Evolutionary conservation across 2,888 invertebrate genomes (phyloP).

Genomic region (Aradus depressus): DNA sequence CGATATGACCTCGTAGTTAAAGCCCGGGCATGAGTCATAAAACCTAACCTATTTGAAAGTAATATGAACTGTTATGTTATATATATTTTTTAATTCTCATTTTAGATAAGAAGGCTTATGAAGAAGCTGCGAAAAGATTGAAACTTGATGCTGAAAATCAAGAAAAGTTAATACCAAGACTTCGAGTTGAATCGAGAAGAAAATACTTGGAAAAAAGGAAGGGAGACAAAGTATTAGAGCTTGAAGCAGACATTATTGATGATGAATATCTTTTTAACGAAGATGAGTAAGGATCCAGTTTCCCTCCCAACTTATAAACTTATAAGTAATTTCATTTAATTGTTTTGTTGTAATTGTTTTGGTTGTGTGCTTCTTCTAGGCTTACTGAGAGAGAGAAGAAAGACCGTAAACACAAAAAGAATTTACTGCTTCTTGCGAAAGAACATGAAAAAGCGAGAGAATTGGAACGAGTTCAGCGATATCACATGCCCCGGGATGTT

Average conservation of each 20-base stretch:
- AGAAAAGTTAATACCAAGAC: slow-evolving; percentile 73
- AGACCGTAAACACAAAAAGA: slow-evolving; percentile 82
- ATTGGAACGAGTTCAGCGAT: slow-evolving; percentile 82
- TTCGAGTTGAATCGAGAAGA: slow-evolving; percentile 81
- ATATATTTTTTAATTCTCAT: slow-evolving; percentile 33
- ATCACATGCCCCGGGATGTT: slow-evolving; percentile 80
- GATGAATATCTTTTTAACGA: slow-evolving; percentile 92
- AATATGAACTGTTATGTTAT: no score
- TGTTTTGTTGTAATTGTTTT: neutral
- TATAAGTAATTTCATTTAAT: neutral
- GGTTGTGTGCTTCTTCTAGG: slow-evolving; percentile 39
- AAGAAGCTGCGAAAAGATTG: slow-evolving; percentile 82
- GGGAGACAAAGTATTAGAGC: slow-evolving; percentile 87
- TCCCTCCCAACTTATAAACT: neutral
- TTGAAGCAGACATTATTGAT: slow-evolving; percentile 89
- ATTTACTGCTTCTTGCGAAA: slow-evolving; percentile 76
- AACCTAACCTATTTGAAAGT: no score
- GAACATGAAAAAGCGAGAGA: slow-evolving; percentile 93
- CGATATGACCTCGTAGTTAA: no score
- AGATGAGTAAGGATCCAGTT: slow-evolving; percentile 53
- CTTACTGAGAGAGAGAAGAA: slow-evolving; percentile 74
- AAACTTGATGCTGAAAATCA: slow-evolving; percentile 69
- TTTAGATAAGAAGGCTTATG: slow-evolving; percentile 56
- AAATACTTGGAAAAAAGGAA: slow-evolving; percentile 93
- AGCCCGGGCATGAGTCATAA: no score